Evolutionary conservation across 2,888 invertebrate genomes (phyloP), one percentile per base, ranked within the genome.

Genomic region (Tetranychus piercei): DNA sequence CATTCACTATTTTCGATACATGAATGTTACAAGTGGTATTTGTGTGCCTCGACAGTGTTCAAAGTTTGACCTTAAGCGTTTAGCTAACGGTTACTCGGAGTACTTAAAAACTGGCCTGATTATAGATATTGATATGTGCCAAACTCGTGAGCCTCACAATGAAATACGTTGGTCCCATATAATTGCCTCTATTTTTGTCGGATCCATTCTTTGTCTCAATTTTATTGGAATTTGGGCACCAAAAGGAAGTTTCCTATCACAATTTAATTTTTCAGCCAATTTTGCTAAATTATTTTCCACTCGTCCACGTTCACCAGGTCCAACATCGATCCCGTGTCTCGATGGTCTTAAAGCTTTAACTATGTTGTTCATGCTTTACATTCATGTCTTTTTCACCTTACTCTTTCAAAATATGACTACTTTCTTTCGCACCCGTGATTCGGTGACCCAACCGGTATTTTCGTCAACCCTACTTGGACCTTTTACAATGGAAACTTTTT

Each of bases 341-440:
- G 69, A 69, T 22, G 69, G 69, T 20, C 69, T 69, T 9, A 69
- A 69, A 69, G 69, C 69, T 4, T 69, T 69, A 23, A 69, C 20
- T 20, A 69, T 69, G 69, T 6, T 22, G n/a, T 69, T 23, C 6
- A 69, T 69, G 69, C 69, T 69, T 23, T 20, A 23, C 34, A 23
- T 69, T 23, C 69, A 69, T 8, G 20, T 23, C 11, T 69, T 69
- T 22, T 69, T 69, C 22, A 23, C 69, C 5, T 11, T 69, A 20
- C 69, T 69, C n/a, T 69, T 20, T 20, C 69, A 69, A 69, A 69
- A 69, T 69, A 23, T 69, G 20, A 23, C 34, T 6, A 23, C 69
- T 20, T 23, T 69, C 20, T 69, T 69, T 11, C 69, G 22, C 0
- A 23, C 34, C 69, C 69, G 69, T 69, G 69, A 69, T 8, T 11